These are phyloP conservation scores for Neotoxoptera formosana DNA, from an alignment of 1,140 invertebrate genomes.

Conservation along the genomic window DNA sequence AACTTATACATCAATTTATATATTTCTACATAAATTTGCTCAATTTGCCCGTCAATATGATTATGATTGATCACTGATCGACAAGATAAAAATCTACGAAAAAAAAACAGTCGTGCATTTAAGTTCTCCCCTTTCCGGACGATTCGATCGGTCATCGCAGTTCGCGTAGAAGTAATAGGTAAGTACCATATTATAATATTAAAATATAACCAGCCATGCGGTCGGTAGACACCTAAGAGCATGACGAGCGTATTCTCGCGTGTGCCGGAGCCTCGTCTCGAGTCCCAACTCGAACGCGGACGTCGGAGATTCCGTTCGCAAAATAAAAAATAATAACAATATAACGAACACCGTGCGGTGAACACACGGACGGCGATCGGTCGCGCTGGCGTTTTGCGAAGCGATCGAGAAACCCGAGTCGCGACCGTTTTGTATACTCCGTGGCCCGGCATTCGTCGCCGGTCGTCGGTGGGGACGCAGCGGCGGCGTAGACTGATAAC, in stretches of 20 bases:
- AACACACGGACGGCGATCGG: not conserved
- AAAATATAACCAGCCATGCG: not conserved
- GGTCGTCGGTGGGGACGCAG: not conserved
- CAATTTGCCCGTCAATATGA: not conserved
- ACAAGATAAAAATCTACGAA: not conserved
- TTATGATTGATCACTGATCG: not conserved
- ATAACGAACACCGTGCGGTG: not conserved
- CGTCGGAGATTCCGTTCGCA: not conserved
- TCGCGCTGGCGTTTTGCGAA: not conserved
- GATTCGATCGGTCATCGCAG: not conserved
- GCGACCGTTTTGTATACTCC: not conserved
- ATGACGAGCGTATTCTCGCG: not conserved
- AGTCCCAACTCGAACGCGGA: not conserved
- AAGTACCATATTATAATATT: no score
- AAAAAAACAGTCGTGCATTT: not conserved
- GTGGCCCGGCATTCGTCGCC: not conserved
- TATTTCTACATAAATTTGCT: not conserved
- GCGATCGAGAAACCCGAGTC: slow-evolving; percentile 25
- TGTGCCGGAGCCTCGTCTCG: not conserved
- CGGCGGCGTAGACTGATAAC: slow-evolving; percentile 25
- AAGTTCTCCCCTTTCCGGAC: not conserved
- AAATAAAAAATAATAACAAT: not conserved
- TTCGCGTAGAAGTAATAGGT: not conserved
- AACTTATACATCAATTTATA: no score
- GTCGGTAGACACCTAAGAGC: not conserved